A percentile compares a stretch with the other conserved stretches of the same genome.
Evolutionary conservation across 1,140 invertebrate genomes (phyloP).

Genomic region (Tribolium castaneum): DNA sequence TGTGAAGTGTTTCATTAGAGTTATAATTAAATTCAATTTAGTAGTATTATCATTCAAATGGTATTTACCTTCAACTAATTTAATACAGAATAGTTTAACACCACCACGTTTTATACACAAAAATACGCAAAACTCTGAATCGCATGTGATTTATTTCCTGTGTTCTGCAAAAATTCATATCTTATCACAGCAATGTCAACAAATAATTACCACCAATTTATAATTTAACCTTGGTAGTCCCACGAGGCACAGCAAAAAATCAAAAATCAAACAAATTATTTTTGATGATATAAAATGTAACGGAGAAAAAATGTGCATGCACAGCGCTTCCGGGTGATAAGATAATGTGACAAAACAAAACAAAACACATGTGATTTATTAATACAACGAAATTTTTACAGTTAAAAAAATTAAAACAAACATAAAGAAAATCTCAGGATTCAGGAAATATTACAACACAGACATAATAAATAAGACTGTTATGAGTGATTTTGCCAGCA

Average conservation of each 20-base stretch:
- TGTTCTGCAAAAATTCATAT: background rate
- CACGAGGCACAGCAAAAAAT: background rate
- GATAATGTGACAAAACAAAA: background rate
- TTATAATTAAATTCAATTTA: constrained; percentile 32
- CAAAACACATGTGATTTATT: background rate
- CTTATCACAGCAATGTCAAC: background rate
- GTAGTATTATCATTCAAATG: constrained; percentile 11
- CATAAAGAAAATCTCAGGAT: too few relatives aligned
- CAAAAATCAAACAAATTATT: too few relatives aligned
- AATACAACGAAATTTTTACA: too few relatives aligned
- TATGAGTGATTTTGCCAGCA: background rate
- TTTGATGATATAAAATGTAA: too few relatives aligned
- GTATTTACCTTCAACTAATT: constrained; percentile 26
- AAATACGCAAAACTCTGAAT: background rate
- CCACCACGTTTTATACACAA: background rate
- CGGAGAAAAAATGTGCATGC: background rate
- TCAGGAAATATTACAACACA: too few relatives aligned
- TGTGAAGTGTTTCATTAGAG: constrained; percentile 12
- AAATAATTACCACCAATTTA: background rate
- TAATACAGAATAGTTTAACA: background rate
- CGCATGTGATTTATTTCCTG: background rate
- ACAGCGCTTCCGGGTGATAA: background rate
- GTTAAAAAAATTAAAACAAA: too few relatives aligned
- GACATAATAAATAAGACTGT: too few relatives aligned
- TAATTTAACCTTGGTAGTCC: background rate